A percentile compares a stretch with the other conserved stretches of the same genome.
phyloP scores from a whole-genome alignment of 2,113 vertebrate genomes.

The Leptocoma aspasia region DNA sequence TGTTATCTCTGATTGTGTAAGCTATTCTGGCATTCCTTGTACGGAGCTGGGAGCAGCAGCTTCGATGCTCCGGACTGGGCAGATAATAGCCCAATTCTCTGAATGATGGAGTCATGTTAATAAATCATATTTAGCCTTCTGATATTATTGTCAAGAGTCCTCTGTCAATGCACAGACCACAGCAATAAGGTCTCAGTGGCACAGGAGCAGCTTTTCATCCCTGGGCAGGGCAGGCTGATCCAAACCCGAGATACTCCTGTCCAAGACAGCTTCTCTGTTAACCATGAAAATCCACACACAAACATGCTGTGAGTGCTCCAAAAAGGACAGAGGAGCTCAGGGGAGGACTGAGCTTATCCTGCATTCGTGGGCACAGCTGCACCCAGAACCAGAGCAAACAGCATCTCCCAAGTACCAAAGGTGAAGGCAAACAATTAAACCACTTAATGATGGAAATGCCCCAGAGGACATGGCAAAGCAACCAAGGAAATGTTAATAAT shows the following conservation, averaged over 20 bases:
- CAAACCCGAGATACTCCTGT: not conserved
- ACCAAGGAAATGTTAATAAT: not conserved
- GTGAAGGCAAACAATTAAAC: not conserved
- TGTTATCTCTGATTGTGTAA: too few relatives aligned
- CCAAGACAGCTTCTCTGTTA: not conserved
- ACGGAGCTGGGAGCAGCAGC: too few relatives aligned
- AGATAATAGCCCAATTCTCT: too few relatives aligned
- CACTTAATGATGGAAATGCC: not conserved
- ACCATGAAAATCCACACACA: not conserved
- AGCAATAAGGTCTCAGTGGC: not conserved
- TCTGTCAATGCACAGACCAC: too few relatives aligned
- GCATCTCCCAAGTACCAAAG: not conserved
- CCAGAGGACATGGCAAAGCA: not conserved
- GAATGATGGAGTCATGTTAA: too few relatives aligned
- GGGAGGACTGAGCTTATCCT: not conserved
- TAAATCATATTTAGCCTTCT: too few relatives aligned
- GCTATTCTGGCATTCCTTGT: too few relatives aligned
- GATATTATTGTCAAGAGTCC: too few relatives aligned
- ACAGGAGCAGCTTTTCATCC: conserved; percentile 11
- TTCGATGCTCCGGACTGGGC: too few relatives aligned
- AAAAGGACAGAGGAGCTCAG: not conserved
- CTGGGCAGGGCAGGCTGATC: not conserved
- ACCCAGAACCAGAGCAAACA: not conserved
- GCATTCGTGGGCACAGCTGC: not conserved
- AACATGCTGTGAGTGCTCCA: not conserved